Conservation (phyloP, 2,113 vertebrate species). For the Polyodon spathula region DNA sequence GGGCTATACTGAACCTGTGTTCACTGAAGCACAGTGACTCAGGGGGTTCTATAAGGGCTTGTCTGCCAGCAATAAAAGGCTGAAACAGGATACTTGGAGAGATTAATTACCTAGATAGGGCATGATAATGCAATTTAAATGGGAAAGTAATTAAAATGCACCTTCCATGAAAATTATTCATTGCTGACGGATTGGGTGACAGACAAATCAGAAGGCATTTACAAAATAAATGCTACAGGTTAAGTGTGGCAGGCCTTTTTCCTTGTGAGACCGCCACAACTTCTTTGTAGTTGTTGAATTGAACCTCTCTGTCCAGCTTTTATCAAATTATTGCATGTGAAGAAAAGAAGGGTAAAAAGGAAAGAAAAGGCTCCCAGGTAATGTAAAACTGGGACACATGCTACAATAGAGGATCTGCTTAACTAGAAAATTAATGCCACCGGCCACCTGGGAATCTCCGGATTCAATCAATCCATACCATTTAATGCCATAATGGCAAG, state of each 20-base stretch:
- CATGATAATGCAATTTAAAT: slow-evolving; percentile 97
- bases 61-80: slow-evolving; percentile 88
- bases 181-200: slow-evolving; percentile 96
- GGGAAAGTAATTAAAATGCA: slow-evolving; percentile 99
- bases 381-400: slow-evolving; percentile 69
- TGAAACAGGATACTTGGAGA: slow-evolving; percentile 95
- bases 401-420: slow-evolving; percentile 67
- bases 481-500: slow-evolving; percentile 51
- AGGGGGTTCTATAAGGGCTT: slow-evolving; percentile 81
- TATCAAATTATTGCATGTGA: slow-evolving; percentile 48
- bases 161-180: slow-evolving; percentile 99
- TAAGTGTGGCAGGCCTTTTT: slow-evolving; percentile 68
- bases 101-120: slow-evolving; percentile 98
- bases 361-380: slow-evolving; percentile 49
- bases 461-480: slow-evolving; percentile 57
- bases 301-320: slow-evolving; percentile 45
- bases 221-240: slow-evolving; percentile 75
- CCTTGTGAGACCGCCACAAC: slow-evolving; percentile 52
- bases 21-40: slow-evolving; percentile 80
- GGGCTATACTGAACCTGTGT: slow-evolving; percentile 47
- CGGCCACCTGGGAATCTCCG: slow-evolving; percentile 57
- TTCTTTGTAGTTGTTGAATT: slow-evolving; percentile 63
- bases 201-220: slow-evolving; percentile 90
- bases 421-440: slow-evolving; percentile 52
- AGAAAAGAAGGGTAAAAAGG: slow-evolving; percentile 23